Base-by-base conservation (phyloP, 1,140 invertebrate genomes). In the Philotrypesis tridentata region DNA sequence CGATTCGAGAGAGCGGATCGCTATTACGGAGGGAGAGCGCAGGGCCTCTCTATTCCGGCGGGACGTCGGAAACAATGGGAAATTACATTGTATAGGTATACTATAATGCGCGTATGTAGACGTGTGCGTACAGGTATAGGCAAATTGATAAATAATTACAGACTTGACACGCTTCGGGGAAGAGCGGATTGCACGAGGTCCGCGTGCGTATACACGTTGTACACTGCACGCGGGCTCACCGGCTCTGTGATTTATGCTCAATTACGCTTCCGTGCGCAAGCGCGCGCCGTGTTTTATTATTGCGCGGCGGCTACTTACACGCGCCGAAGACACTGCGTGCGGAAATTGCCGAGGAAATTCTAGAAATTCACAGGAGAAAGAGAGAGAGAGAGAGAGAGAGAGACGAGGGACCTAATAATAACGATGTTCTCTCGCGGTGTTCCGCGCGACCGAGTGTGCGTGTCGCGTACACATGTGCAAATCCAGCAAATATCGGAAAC, bases 241-340 rank as follows among this genome's bases (percentile, higher is more conserved):
- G 29, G 25, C n/a, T 70, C 31, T 55, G 9, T 79, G 76, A 79
- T 79, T 70, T 79, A 70, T 79, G 11, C 29, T 79, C 76, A 71
- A 79, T 70, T 79, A 70, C 14, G 27, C 9, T 70, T 79, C 67
- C 68, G 55, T 21, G 40, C 33, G 14, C 12, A 43, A 76, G 37
- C 27, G 8, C 37, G 29, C 8, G 63, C 31, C 68, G n/a, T 21
- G 25, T 79, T 68, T 29, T 70, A 25, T 70, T 77, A 48, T n/a
- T n/a, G 6, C 21, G 43, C 25, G 12, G 60, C 23, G 21, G 25
- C 12, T 79, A n/a, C n/a, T n/a, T n/a, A n/a, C n/a, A n/a, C n/a
- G n/a, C 25, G 43, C 25, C 48, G 40, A 79, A 29, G 12, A 11
- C 4, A 33, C 21, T 9, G 33, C n/a, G n/a, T n/a, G n/a, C n/a